A percentile compares a stretch with the other conserved stretches of the same genome.
These are phyloP conservation scores for Lepidochrysops patricia DNA, from an alignment of 2,888 invertebrate species.

Conservation along the genomic window DNA sequence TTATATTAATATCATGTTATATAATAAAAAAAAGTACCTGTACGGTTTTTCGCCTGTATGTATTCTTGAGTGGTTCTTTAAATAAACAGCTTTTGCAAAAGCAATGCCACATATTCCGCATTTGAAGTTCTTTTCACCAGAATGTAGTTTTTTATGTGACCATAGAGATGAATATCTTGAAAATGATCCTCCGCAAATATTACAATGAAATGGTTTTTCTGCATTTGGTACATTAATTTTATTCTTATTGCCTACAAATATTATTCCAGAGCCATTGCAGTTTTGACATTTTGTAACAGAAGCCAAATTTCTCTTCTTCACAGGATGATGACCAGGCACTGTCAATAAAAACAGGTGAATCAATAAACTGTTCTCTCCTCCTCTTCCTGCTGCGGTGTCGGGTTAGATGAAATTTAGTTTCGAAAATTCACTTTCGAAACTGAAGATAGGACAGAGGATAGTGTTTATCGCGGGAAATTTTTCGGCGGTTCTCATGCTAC, in stretches of 20 bases:
- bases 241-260: slow-evolving; percentile 80
- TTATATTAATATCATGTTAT: no score
- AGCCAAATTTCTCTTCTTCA: slow-evolving; percentile 87
- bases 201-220: slow-evolving; percentile 91
- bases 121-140: slow-evolving; percentile 88
- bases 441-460: no score
- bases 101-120: slow-evolving; percentile 91
- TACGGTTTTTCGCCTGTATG: slow-evolving; percentile 83
- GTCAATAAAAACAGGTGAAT: slow-evolving; percentile 28
- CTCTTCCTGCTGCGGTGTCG: no score
- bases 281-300: slow-evolving; percentile 91
- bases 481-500: no score
- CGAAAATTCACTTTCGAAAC: no score
- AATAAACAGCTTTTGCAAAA: slow-evolving; percentile 92
- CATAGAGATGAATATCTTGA: slow-evolving; percentile 90
- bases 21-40: slow-evolving; percentile 36
- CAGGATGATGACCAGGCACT: slow-evolving; percentile 81
- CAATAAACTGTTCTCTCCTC: no score
- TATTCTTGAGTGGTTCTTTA: slow-evolving; percentile 91
- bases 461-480: no score
- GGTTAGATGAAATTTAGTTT: no score
- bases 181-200: slow-evolving; percentile 88
- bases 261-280: slow-evolving; percentile 91
- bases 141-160: slow-evolving; percentile 91
- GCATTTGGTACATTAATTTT: slow-evolving; percentile 74